A percentile compares a stretch with the other conserved stretches of the same genome.
phyloP scores from a whole-genome alignment of 2,797 vertebrate genomes.

The Rhinoraja longicauda region DNA sequence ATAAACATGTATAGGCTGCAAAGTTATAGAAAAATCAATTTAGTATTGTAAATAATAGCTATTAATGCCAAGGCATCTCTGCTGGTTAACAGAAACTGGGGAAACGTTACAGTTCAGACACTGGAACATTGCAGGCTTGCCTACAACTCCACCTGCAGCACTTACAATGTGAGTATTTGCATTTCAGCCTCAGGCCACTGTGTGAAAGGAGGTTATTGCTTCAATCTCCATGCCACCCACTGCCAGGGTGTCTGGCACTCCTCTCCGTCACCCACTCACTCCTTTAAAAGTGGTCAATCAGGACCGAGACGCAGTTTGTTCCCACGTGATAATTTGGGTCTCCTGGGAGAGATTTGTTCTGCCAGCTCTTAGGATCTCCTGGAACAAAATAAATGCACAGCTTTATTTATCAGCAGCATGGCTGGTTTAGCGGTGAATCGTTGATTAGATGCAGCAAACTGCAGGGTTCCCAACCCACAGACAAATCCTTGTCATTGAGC shows the following conservation, averaged over 20 bases:
- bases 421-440: background rate
- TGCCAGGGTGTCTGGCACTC: background rate
- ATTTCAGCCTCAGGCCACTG: background rate
- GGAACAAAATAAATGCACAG: slow-evolving; percentile 48
- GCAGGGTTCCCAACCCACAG: background rate
- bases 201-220: slow-evolving; percentile 14
- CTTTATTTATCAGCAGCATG: background rate
- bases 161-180: slow-evolving; percentile 31
- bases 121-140: background rate
- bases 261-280: slow-evolving; percentile 67
- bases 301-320: slow-evolving; percentile 97
- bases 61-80: slow-evolving; percentile 91
- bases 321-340: slow-evolving; percentile 99
- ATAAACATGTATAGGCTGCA: slow-evolving; percentile 23
- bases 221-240: background rate
- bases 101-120: slow-evolving; percentile 45
- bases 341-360: slow-evolving; percentile 98
- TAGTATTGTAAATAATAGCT: slow-evolving; percentile 37
- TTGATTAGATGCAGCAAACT: background rate
- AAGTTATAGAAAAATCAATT: slow-evolving; percentile 32
- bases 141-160: background rate
- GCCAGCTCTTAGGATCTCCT: slow-evolving; percentile 99
- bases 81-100: slow-evolving; percentile 85
- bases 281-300: slow-evolving; percentile 98
- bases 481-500: background rate